Evolutionary conservation across 2,888 invertebrate genomes (phyloP), one percentile per base, ranked within the genome.

Genomic region (Bellardia bayeri): DNA sequence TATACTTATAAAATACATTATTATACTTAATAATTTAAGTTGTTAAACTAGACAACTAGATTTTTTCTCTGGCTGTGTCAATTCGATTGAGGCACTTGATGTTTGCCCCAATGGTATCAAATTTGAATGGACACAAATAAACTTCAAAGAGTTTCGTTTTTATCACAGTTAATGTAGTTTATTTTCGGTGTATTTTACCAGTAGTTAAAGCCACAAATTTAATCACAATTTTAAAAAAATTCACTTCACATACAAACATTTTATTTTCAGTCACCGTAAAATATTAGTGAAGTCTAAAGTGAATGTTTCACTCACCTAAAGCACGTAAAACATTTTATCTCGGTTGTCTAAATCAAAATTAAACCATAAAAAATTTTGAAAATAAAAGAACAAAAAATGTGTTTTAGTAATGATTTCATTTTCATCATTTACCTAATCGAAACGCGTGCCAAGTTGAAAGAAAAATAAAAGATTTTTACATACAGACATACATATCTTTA

Each of bases 401-500:
- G 4, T 8, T 56, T 64, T 16, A 13, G 16, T 66, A 56, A 69
- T 69, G 58, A 40, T 71, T 71, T 63, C 16, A 80, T 80, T 80
- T 61, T 69, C 68, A 51, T 71, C 61, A 80, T 80, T 71, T 61
- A 42, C 58, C 37, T 80, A 80, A 80, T 69, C 80, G 69, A 80
- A 63, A 51, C 79, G 49, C 69, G 79, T 79, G 79, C 37, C 69
- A 37, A n/a, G 4, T 42, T n/a, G 16, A 63, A 63, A 11, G 37
- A 71, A 80, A 63, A 63, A 71, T 2, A 63, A 37, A 37, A 49
- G 8, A 16, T 23, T 58, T 72, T 14, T 3, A 5, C 11, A 40
- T 45, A 16, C n/a, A 13, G 33, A 16, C 11, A 14, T 56, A 23
- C 13, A 58, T 33, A 45, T n/a, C 68, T 78, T 58, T 56, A 54